phyloP scores from a whole-genome alignment of 2,113 vertebrate genomes.

The Cyprinus carpio region DNA sequence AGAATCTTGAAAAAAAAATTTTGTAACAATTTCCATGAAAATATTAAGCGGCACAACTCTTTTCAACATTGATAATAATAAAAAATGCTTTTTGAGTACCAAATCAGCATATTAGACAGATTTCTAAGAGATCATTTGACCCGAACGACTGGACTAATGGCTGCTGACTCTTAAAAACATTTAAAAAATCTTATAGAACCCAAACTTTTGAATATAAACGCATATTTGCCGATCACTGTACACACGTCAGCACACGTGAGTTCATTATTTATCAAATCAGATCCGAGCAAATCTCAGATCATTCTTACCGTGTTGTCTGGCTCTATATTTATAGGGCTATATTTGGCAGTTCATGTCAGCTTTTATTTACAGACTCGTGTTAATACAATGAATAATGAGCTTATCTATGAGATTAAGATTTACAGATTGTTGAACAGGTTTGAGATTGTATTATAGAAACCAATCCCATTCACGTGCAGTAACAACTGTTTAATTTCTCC shows the following conservation, averaged over 20 bases:
- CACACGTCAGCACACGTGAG: slow-evolving; percentile 2
- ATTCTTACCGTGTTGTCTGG: slow-evolving; percentile 30
- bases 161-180: no score
- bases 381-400: slow-evolving; percentile 65
- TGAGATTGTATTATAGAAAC: slow-evolving; percentile 32
- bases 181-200: no score
- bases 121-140: not conserved
- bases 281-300: not conserved
- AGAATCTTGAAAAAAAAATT: no score
- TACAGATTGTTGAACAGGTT: slow-evolving; percentile 11
- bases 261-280: not conserved
- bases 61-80: not conserved
- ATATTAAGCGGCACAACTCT: not conserved
- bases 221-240: not conserved
- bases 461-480: slow-evolving; percentile 3
- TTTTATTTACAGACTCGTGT: slow-evolving; percentile 52
- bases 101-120: not conserved
- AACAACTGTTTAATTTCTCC: not conserved
- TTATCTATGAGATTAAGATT: slow-evolving; percentile 58
- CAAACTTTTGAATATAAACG: not conserved
- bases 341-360: slow-evolving; percentile 54
- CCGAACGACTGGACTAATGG: not conserved
- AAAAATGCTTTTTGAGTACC: not conserved
- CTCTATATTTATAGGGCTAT: slow-evolving; percentile 52
- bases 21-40: no score